Percentiles rank a stretch among this genome's conserved stretches.
These are phyloP conservation scores for Macrotrachela quadricornifera DNA, from an alignment of 1,140 invertebrate genomes.

Conservation along the genomic window DNA sequence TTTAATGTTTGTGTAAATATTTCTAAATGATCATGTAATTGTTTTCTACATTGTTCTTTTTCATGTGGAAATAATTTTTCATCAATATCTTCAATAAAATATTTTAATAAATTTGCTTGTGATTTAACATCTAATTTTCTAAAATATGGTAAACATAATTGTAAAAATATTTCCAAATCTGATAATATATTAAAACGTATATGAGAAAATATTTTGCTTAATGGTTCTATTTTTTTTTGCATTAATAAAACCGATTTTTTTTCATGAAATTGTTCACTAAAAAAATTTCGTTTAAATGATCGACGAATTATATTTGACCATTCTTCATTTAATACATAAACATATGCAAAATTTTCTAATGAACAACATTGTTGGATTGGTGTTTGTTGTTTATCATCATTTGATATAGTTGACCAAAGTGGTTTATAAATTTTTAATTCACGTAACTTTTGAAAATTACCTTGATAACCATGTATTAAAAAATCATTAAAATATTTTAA, in stretches of 20 bases:
- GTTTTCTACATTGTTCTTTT: constrained; percentile 8
- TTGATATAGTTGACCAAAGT: background rate
- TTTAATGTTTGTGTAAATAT: no score
- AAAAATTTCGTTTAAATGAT: background rate
- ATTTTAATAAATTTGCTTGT: constrained; percentile 6
- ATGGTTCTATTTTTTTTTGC: background rate
- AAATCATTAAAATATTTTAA: constrained; percentile 8
- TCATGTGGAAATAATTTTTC: constrained; percentile 6
- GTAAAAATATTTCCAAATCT: constrained; percentile 2
- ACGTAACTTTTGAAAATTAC: background rate
- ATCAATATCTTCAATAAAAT: constrained; percentile 1
- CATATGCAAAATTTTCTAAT: background rate
- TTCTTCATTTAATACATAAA: constrained; percentile 4
- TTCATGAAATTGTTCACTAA: background rate
- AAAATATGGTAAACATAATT: constrained; percentile 1
- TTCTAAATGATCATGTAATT: background rate
- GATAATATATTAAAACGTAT: background rate
- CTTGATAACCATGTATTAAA: background rate
- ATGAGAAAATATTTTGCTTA: constrained; percentile 3
- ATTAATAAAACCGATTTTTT: background rate
- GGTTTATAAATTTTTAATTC: constrained; percentile 1
- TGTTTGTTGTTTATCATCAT: no score
- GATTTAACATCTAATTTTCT: background rate
- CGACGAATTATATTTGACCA: background rate
- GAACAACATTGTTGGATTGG: background rate